Evolutionary conservation across 2,113 vertebrate genomes (phyloP).

Genomic region (Hippocampus abdominalis): DNA sequence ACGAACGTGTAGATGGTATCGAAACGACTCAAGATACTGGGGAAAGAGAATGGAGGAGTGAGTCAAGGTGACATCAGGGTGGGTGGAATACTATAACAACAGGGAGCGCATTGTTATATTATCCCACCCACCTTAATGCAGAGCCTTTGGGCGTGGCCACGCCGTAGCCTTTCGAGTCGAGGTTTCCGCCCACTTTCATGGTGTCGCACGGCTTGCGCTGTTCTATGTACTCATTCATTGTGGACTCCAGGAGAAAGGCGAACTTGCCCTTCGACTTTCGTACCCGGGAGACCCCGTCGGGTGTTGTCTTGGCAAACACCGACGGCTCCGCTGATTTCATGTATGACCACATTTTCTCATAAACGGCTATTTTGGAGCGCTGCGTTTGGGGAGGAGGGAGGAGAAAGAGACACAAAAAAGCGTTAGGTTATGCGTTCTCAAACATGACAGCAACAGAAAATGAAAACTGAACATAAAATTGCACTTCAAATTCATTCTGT

Average conservation of each 20-base stretch:
- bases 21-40: constrained; percentile 40
- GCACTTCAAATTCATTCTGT: too few relatives aligned
- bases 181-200: constrained; percentile 99
- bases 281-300: constrained; percentile 93
- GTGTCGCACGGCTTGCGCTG: constrained; percentile 99
- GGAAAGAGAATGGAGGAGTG: constrained; percentile 59
- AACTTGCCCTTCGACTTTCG: constrained; percentile 99
- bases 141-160: constrained; percentile 99
- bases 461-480: too few relatives aligned
- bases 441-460: not conserved
- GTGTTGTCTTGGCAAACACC: constrained; percentile 97
- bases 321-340: constrained; percentile 99
- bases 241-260: constrained; percentile 97
- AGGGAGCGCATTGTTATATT: constrained; percentile 95
- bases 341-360: constrained; percentile 99
- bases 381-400: constrained; percentile 50
- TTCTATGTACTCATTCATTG: constrained; percentile 99
- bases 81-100: constrained; percentile 99
- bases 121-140: constrained; percentile 99
- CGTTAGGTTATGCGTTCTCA: constrained; percentile 27
- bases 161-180: constrained; percentile 99
- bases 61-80: constrained; percentile 96
- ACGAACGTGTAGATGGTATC: constrained; percentile 34
- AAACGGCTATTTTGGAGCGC: constrained; percentile 98
- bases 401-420: constrained; percentile 51